Evolutionary conservation across 2,888 invertebrate species (phyloP).

Genomic region (Drosophila mercatorum): DNA sequence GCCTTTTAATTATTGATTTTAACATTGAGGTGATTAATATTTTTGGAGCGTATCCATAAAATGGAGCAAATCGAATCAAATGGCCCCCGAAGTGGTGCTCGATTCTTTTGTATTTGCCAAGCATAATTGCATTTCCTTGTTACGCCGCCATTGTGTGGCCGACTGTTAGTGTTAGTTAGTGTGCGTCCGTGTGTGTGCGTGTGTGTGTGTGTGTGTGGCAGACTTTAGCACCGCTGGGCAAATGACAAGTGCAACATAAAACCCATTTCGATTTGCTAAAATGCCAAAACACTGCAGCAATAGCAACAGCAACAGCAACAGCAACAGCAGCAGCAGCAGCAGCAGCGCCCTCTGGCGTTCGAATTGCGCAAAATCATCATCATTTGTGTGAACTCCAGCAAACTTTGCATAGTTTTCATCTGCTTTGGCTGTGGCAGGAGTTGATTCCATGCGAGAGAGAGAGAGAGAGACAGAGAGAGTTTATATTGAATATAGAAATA

Average conservation of each 20-base stretch:
- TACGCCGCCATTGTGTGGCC: slow-evolving; percentile 30
- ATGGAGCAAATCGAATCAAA: slow-evolving; percentile 5
- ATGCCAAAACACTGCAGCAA: slow-evolving; percentile 33
- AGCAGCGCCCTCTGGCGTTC: slow-evolving; percentile 42
- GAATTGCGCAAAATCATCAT: background rate
- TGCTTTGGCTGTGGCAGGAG: background rate
- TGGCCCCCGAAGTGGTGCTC: slow-evolving; percentile 47
- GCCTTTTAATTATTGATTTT: slow-evolving; percentile 72
- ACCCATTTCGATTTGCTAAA: slow-evolving; percentile 26
- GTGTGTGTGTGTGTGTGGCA: background rate
- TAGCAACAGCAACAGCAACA: background rate
- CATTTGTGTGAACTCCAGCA: background rate
- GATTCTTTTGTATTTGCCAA: slow-evolving; percentile 61
- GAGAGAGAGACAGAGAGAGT: background rate
- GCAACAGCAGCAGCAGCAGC: too few relatives aligned
- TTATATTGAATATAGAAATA: background rate
- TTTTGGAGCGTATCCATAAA: slow-evolving; percentile 39
- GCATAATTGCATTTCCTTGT: slow-evolving; percentile 80
- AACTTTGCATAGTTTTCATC: background rate
- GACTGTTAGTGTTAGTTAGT: background rate
- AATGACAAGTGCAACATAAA: slow-evolving; percentile 22
- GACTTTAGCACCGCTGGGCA: slow-evolving; percentile 10
- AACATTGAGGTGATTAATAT: slow-evolving; percentile 76
- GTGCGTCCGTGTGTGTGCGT: background rate
- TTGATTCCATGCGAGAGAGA: background rate